Conservation (phyloP, 2,888 invertebrate genomes). For the Melanostoma scalare region DNA sequence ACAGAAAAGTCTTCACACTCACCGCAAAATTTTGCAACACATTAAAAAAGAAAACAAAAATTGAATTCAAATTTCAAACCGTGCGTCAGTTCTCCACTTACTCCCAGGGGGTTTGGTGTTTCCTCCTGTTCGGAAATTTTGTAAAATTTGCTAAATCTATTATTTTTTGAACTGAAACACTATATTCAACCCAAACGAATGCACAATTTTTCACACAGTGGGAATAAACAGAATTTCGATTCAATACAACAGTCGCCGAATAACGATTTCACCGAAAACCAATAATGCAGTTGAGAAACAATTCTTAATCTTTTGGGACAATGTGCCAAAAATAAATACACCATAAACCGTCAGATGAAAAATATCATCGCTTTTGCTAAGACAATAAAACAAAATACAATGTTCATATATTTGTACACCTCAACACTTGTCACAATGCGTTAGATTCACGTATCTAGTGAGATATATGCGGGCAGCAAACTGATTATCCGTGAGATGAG, state of each 20-base stretch:
- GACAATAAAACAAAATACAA: slow-evolving; percentile 25
- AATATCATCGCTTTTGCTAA: slow-evolving; percentile 12
- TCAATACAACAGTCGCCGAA: too few relatives aligned
- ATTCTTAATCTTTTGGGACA: background rate
- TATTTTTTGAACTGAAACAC: slow-evolving; percentile 35
- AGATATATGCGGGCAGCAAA: slow-evolving; percentile 45
- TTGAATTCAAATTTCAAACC: slow-evolving; percentile 2
- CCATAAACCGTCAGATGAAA: slow-evolving; percentile 10
- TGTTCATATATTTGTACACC: slow-evolving; percentile 4
- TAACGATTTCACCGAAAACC: too few relatives aligned
- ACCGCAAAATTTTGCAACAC: slow-evolving; percentile 20
- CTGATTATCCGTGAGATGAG: slow-evolving; percentile 56
- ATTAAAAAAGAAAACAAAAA: slow-evolving; percentile 19
- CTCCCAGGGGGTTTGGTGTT: slow-evolving; percentile 75
- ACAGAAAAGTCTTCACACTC: slow-evolving; percentile 39
- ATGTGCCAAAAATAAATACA: slow-evolving; percentile 29
- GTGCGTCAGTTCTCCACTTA: slow-evolving; percentile 75
- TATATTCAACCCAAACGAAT: slow-evolving; percentile 3
- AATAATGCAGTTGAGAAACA: too few relatives aligned
- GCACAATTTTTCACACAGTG: slow-evolving; percentile 16
- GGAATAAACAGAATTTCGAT: background rate
- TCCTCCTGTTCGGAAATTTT: slow-evolving; percentile 78
- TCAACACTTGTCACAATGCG: slow-evolving; percentile 63
- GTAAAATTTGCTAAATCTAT: slow-evolving; percentile 24
- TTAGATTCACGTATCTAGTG: slow-evolving; percentile 48